These are phyloP conservation scores for Amyelois transitella DNA, from an alignment of 1,140 invertebrate genomes.

Conservation along the genomic window DNA sequence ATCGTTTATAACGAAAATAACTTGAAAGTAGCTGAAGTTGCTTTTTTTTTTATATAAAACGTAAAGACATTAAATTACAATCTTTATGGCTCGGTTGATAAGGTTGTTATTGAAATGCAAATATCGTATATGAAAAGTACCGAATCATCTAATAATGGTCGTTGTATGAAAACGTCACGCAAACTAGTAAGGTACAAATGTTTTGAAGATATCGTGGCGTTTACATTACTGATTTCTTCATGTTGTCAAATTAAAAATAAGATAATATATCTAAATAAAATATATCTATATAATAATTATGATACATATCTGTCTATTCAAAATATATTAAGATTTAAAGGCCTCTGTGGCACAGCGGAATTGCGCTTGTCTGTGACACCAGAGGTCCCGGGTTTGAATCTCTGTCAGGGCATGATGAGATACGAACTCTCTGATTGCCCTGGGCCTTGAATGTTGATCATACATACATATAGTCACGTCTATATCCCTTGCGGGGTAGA, in stretches of 20 bases:
- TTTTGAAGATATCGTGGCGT: not conserved
- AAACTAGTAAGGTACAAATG: not conserved
- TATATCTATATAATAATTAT: not conserved
- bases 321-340: no score
- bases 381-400: no score
- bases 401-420: no score
- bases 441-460: no score
- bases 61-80: not conserved
- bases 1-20: constrained; percentile 22
- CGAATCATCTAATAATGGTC: constrained; percentile 4
- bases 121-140: not conserved
- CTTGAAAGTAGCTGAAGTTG: constrained; percentile 9
- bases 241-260: not conserved
- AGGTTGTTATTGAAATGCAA: not conserved
- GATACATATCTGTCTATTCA: no score
- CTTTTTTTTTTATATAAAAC: constrained; percentile 1
- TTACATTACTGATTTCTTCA: not conserved
- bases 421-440: no score
- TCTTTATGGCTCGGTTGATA: not conserved
- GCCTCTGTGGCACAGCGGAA: no score
- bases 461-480: no score
- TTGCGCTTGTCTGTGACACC: no score
- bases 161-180: not conserved
- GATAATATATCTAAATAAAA: not conserved
- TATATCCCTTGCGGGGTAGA: no score